Conservation (phyloP, 92 coral and sea anemone genomes). For the Pocillopora grandis region DNA sequence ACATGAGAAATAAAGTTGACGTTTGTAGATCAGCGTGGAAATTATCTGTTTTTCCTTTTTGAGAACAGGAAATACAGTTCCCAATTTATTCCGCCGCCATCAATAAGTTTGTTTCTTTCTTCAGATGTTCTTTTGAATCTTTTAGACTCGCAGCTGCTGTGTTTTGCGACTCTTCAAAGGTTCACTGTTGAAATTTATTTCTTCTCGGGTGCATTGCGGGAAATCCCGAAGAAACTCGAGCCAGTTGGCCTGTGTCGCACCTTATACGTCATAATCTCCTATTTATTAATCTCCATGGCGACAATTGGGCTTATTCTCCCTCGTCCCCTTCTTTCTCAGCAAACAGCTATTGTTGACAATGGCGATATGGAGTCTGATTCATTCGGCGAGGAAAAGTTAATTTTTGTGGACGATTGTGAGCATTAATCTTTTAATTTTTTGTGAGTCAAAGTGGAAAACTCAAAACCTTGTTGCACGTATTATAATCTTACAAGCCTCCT, state of each 20-base stretch:
- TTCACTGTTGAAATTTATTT: not conserved
- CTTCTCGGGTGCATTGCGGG: not conserved
- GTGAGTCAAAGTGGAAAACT: not conserved
- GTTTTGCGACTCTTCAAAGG: not conserved
- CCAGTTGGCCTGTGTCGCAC: not conserved
- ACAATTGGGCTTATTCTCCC: slow-evolving; percentile 29
- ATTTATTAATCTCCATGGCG: slow-evolving; percentile 26
- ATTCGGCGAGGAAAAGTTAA: slow-evolving; percentile 3
- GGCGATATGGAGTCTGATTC: not conserved
- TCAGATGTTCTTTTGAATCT: no score
- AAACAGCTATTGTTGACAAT: slow-evolving; percentile 25
- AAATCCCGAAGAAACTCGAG: not conserved
- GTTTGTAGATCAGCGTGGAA: no score
- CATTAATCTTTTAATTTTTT: not conserved
- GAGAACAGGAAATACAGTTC: no score
- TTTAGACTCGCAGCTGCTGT: no score
- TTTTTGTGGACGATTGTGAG: slow-evolving; percentile 4
- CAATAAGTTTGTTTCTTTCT: no score
- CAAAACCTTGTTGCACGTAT: not conserved
- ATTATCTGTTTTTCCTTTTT: no score
- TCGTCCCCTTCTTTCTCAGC: not conserved
- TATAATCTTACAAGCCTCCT: not conserved
- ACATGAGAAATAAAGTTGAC: no score
- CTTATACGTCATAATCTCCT: not conserved
- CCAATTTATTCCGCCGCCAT: no score